phyloP scores from a whole-genome alignment of 2,113 vertebrate species.

The Lepisosteus oculatus region DNA sequence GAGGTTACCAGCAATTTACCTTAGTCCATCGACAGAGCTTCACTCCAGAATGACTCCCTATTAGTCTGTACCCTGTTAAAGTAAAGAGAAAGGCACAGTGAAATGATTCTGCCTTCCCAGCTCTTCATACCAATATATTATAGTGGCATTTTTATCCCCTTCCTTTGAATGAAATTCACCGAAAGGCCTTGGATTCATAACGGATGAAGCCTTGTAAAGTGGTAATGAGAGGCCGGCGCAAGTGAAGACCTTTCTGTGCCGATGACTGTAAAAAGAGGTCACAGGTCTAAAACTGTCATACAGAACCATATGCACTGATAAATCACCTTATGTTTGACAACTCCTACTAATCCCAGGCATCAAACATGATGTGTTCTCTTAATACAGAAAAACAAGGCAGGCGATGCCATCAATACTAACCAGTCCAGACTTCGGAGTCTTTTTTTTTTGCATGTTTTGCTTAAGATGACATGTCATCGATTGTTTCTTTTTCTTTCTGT shows the following conservation, averaged over 20 bases:
- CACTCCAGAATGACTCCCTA: slow-evolving; percentile 92
- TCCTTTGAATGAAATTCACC: background rate
- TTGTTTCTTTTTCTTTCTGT: too few relatives aligned
- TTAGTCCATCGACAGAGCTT: slow-evolving; percentile 97
- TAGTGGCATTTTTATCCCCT: background rate
- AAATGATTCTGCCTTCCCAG: background rate
- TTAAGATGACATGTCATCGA: too few relatives aligned
- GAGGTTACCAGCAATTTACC: slow-evolving; percentile 54
- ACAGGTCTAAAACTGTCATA: too few relatives aligned
- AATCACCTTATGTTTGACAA: background rate
- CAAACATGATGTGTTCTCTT: too few relatives aligned
- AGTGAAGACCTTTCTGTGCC: background rate
- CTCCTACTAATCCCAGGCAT: too few relatives aligned
- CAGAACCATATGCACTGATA: background rate
- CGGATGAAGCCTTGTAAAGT: background rate
- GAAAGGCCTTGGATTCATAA: slow-evolving; percentile 15
- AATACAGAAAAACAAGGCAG: too few relatives aligned
- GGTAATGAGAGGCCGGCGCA: background rate
- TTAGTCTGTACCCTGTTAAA: slow-evolving; percentile 83
- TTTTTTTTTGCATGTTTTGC: too few relatives aligned
- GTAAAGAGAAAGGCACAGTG: slow-evolving; percentile 20
- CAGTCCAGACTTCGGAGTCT: too few relatives aligned
- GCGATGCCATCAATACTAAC: too few relatives aligned
- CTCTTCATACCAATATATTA: background rate
- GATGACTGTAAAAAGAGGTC: too few relatives aligned